phyloP scores from a whole-genome alignment of 2,888 invertebrate species.

The Chironomus riparius region DNA sequence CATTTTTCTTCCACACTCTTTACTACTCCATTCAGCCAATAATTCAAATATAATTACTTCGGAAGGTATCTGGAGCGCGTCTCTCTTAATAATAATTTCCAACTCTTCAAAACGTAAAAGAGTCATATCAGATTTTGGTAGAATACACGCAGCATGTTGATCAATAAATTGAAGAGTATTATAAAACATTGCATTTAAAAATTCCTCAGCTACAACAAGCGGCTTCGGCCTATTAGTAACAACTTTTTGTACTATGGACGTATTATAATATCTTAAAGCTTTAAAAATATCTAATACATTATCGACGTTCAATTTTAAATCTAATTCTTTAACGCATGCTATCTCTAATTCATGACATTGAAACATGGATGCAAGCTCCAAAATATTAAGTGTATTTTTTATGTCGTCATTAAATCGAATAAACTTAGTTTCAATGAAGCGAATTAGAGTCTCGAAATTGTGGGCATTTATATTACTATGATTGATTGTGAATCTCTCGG shows the following conservation, averaged over 20 bases:
- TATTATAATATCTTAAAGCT: slow-evolving; percentile 41
- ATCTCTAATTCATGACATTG: slow-evolving; percentile 43
- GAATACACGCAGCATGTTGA: slow-evolving; percentile 40
- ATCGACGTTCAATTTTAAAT: slow-evolving; percentile 39
- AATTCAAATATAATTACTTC: slow-evolving; percentile 40
- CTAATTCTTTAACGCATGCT: slow-evolving; percentile 41
- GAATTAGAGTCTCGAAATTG: slow-evolving; percentile 21
- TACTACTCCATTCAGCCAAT: slow-evolving; percentile 41
- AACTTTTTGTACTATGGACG: slow-evolving; percentile 34
- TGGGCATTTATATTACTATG: not conserved
- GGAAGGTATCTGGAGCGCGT: slow-evolving; percentile 39
- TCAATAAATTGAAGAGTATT: slow-evolving; percentile 42
- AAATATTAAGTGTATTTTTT: slow-evolving; percentile 40
- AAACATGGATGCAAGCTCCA: slow-evolving; percentile 40
- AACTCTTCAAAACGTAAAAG: slow-evolving; percentile 41
- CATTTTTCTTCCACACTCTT: slow-evolving; percentile 40
- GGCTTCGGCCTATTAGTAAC: slow-evolving; percentile 34
- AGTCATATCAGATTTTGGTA: slow-evolving; percentile 37
- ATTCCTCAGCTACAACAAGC: slow-evolving; percentile 41
- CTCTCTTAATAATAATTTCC: slow-evolving; percentile 40
- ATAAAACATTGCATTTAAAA: slow-evolving; percentile 39
- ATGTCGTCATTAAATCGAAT: slow-evolving; percentile 40
- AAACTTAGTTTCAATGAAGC: slow-evolving; percentile 42
- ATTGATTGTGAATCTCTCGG: slow-evolving; percentile 18
- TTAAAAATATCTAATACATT: slow-evolving; percentile 41